phyloP scores from a whole-genome alignment of 2,888 invertebrate species.

The Mythimna vitellina region DNA sequence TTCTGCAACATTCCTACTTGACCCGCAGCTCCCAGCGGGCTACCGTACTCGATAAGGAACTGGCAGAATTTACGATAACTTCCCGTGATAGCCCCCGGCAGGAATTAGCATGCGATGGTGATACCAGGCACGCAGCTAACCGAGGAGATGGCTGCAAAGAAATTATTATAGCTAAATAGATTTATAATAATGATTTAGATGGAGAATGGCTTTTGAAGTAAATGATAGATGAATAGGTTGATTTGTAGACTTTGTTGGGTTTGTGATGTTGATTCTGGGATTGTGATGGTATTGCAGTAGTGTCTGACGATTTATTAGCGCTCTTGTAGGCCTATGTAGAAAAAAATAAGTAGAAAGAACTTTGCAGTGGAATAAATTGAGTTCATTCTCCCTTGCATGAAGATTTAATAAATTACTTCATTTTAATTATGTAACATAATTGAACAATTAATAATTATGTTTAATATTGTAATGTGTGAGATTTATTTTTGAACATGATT shows the following conservation, averaged over 20 bases:
- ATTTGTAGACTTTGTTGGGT: not conserved
- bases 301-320: no score
- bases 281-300: not conserved
- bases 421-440: no score
- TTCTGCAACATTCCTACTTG: slow-evolving; percentile 32
- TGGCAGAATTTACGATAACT: slow-evolving; percentile 58
- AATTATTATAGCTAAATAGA: slow-evolving; percentile 47
- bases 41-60: slow-evolving; percentile 53
- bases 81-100: slow-evolving; percentile 64
- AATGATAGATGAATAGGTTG: slow-evolving; percentile 11
- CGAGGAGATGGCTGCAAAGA: slow-evolving; percentile 24
- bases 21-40: slow-evolving; percentile 63
- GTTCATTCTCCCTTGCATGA: no score
- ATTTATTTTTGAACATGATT: no score
- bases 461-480: no score
- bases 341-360: no score
- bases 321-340: no score
- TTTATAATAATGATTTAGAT: slow-evolving; percentile 41
- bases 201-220: not conserved
- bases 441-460: no score
- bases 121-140: slow-evolving; percentile 49
- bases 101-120: slow-evolving; percentile 51
- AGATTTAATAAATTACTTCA: no score
- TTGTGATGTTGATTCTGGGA: not conserved
- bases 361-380: no score